phyloP scores from a whole-genome alignment of 1,140 invertebrate genomes.

The Atopsyche davidsoni region DNA sequence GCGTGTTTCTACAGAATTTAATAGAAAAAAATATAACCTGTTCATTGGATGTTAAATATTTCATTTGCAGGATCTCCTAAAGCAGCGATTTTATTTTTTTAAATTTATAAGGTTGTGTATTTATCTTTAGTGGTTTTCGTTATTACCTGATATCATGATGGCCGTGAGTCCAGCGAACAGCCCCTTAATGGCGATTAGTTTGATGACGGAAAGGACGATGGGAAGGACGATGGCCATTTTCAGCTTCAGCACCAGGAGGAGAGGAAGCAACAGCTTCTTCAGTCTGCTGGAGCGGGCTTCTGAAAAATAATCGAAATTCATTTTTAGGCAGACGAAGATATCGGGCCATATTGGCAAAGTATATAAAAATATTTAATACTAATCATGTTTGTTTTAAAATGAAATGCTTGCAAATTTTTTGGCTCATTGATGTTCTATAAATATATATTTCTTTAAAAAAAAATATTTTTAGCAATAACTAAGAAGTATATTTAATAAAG shows the following conservation, averaged over 20 bases:
- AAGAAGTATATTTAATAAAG: neutral
- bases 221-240: slow-evolving; percentile 58
- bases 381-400: too few species aligned
- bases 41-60: too few species aligned
- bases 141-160: slow-evolving; percentile 49
- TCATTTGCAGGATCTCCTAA: too few species aligned
- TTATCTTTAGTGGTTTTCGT: neutral
- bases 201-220: slow-evolving; percentile 54
- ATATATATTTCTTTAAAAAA: neutral
- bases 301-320: slow-evolving; percentile 41
- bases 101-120: too few species aligned
- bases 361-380: neutral
- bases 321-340: too few species aligned
- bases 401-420: neutral
- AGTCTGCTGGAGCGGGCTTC: slow-evolving; percentile 53
- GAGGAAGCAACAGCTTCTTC: slow-evolving; percentile 55
- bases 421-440: neutral
- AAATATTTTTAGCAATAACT: neutral
- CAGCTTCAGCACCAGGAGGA: slow-evolving; percentile 56
- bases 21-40: too few species aligned
- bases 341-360: too few species aligned
- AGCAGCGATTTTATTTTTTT: too few species aligned
- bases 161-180: slow-evolving; percentile 57
- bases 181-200: slow-evolving; percentile 58
- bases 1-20: too few species aligned